These are phyloP conservation scores for Gila robusta DNA, from an alignment of 2,797 vertebrate genomes.

Conservation along the genomic window DNA sequence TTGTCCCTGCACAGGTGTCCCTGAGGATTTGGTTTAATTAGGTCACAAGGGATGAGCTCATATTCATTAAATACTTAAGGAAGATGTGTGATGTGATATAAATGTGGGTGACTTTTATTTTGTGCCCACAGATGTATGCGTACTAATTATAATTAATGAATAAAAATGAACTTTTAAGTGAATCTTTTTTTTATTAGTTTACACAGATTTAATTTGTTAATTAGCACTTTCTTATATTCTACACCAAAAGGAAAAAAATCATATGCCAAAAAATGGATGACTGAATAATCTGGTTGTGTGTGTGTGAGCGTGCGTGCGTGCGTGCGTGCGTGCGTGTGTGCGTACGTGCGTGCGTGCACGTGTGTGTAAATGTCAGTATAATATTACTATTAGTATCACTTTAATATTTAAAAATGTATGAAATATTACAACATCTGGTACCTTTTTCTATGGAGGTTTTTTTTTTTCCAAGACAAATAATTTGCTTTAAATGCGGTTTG, in stretches of 20 bases:
- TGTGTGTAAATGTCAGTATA: neutral
- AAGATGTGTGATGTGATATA: neutral
- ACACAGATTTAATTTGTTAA: neutral
- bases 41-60: constrained; percentile 41
- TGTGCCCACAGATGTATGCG: neutral
- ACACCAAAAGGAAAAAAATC: neutral
- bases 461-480: neutral
- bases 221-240: neutral
- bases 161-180: neutral
- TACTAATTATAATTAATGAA: constrained; percentile 16
- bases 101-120: constrained; percentile 5
- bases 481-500: neutral
- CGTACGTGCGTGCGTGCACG: neutral
- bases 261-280: neutral
- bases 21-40: constrained; percentile 44
- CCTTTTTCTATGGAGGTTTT: neutral
- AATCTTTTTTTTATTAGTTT: neutral
- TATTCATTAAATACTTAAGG: constrained; percentile 8
- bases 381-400: neutral
- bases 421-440: neutral
- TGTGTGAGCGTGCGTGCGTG: neutral
- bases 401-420: neutral
- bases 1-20: constrained; percentile 27
- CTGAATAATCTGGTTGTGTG: neutral
- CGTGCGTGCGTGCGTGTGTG: neutral